These are phyloP conservation scores for Xenus cinereus DNA, from an alignment of 2,113 vertebrate genomes.

Conservation along the genomic window DNA sequence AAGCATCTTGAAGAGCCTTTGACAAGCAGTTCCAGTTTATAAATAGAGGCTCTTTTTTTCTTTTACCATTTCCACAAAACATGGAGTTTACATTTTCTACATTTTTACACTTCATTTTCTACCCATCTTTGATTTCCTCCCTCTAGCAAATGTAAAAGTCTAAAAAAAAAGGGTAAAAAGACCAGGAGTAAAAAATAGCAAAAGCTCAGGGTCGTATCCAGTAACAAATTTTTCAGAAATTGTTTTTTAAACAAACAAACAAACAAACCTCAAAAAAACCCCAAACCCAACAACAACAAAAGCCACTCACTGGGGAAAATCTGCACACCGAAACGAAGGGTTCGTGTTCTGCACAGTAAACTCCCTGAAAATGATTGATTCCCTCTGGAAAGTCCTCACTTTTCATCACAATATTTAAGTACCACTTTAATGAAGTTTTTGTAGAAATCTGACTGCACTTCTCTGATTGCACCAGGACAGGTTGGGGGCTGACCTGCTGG, in stretches of 20 bases:
- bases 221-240: background rate
- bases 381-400: background rate
- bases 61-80: background rate
- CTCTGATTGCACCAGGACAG: no score
- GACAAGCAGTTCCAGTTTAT: background rate
- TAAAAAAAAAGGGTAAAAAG: background rate
- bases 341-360: background rate
- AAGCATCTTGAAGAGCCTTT: background rate
- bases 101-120: background rate
- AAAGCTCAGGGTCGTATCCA: background rate
- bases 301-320: background rate
- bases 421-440: background rate
- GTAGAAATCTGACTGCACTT: background rate
- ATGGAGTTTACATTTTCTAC: background rate
- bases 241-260: background rate
- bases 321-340: background rate
- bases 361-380: background rate
- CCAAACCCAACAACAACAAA: background rate
- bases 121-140: background rate
- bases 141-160: background rate
- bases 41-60: background rate
- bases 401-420: background rate
- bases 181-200: background rate
- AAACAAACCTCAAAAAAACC: no score
- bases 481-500: no score